Conservation (phyloP, 2,113 vertebrate species). For the Leptobrachium ailaonicum region DNA sequence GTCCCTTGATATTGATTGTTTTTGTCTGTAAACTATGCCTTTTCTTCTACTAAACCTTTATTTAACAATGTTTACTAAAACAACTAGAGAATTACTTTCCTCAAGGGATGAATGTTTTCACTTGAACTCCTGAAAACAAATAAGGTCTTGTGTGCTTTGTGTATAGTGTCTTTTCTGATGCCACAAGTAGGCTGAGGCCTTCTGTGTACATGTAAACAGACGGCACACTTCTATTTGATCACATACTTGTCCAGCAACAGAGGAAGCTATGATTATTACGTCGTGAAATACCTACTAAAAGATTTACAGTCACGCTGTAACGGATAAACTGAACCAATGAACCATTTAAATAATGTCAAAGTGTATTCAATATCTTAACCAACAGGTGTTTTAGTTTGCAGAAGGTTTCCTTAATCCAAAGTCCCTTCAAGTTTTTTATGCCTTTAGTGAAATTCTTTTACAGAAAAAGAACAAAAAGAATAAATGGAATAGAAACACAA, state of each 20-base stretch:
- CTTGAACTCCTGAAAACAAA: constrained; percentile 16
- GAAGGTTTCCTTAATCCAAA: too few relatives aligned
- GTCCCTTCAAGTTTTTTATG: too few relatives aligned
- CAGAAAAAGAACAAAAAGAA: too few relatives aligned
- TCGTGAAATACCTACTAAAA: not conserved
- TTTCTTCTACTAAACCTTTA: constrained; percentile 7
- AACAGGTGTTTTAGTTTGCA: too few relatives aligned
- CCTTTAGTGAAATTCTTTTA: too few relatives aligned
- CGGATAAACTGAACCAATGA: not conserved
- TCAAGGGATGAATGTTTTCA: constrained; percentile 22
- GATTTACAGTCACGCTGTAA: not conserved
- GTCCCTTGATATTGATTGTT: constrained; percentile 2
- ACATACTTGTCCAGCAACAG: constrained; percentile 60
- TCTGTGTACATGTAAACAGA: constrained; percentile 72
- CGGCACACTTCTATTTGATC: constrained; percentile 68
- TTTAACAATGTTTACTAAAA: constrained; percentile 26
- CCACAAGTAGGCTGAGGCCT: constrained; percentile 62
- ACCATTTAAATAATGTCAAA: too few relatives aligned
- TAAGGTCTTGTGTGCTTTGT: constrained; percentile 25
- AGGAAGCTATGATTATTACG: constrained; percentile 61
- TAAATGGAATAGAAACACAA: too few relatives aligned
- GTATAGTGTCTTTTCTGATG: constrained; percentile 53
- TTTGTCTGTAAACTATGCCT: constrained; percentile 12
- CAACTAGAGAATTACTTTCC: constrained; percentile 15
- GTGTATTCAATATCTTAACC: too few relatives aligned